Evolutionary conservation across 1,140 invertebrate species (phyloP), one percentile per base, ranked within the genome.

Genomic region (Bombus waltoni): DNA sequence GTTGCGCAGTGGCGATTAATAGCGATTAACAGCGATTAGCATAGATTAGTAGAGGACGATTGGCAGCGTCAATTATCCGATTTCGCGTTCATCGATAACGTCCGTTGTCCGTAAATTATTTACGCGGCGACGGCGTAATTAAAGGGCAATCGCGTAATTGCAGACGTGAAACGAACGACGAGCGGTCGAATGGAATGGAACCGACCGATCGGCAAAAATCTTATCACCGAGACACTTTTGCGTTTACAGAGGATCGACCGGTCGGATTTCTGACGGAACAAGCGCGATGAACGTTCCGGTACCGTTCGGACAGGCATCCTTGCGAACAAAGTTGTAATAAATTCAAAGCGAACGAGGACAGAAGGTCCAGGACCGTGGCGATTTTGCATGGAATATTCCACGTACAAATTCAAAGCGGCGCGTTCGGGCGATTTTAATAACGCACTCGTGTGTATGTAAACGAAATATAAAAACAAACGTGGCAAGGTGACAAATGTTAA

Each of bases 311-410:
- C 71, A 38, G 76, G 66, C 38, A 70, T 86, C 72, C 77, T 83
- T 65, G 76, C 42, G 8, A 47, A 72, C 70, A 18, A 89, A 90
- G 47, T 87, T 84, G 78, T 81, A 78, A 90, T 81, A 84, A 89
- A 90, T 90, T 78, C 85, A 81, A 87, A 89, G 72, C 81, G 81
- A 89, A 87, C 74, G 77, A 78, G 75, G 80, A 80, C 79, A 80
- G 83, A 59, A 77, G 44, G 32, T 28, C n/a, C 68, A 38, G 73
- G 59, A 68, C 38, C 83, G 57, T 66, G 70, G 85, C 80, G 81
- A 89, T 89, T 90, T 87, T 32, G 32, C 73, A 84, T 84, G 62
- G 62, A 89, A 90, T 89, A 90, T 90, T 90, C 81, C 85, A n/a
- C 81, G 77, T 59, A 82, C 47, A 71, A 83, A 86, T 89, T 89